Base-by-base conservation (phyloP, 2,797 vertebrate genomes). In the Choloepus didactylus region DNA sequence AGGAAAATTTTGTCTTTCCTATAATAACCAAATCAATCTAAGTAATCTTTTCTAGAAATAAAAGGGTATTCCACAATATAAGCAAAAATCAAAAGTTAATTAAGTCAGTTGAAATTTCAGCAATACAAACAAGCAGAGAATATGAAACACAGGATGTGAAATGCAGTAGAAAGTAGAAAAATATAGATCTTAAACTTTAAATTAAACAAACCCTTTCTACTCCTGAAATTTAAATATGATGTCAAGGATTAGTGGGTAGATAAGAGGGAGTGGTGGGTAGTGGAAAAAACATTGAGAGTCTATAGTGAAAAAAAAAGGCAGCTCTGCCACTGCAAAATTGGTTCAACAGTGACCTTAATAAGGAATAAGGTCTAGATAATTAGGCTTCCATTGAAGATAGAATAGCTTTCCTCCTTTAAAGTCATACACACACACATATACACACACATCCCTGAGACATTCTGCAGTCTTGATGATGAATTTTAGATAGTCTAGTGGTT, bases 401-500 rank as follows among this genome's bases (percentile, higher is more conserved):
- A 60, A 10, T 59, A 4, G 38, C 19, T 80, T 62, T 72, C 21
- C 31, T 94, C 46, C 60, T 95, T 66, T 92, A 91, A 92, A 94
- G n/a, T 73, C 46, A 6, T 2, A 31, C 11, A 59, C 25, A 23
- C 44, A 44, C 31, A 23, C 41, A 27, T 27, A 70, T 6, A 70
- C 54, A n/a, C 0, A 27, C 41, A 56, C 9, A n/a, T 38, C 46
- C 23, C 59, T 27, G 16, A 81, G 69, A 60, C 15, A 59, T 81
- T 67, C 60, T 93, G 41, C 35, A 41, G 60, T 59, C 44, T 75
- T 79, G 18, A 67, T n/a, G 49, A 83, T 38, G 21, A 83, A 41
- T 91, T 89, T 94, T 76, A 89, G 70, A 62, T 72, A 81, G 31
- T 89, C 25, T 89, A 89, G 12, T 27, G 85, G 51, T 76, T 84